Evolutionary conservation across 2,888 invertebrate species (phyloP).

Genomic region (Lepidochrysops patricia): DNA sequence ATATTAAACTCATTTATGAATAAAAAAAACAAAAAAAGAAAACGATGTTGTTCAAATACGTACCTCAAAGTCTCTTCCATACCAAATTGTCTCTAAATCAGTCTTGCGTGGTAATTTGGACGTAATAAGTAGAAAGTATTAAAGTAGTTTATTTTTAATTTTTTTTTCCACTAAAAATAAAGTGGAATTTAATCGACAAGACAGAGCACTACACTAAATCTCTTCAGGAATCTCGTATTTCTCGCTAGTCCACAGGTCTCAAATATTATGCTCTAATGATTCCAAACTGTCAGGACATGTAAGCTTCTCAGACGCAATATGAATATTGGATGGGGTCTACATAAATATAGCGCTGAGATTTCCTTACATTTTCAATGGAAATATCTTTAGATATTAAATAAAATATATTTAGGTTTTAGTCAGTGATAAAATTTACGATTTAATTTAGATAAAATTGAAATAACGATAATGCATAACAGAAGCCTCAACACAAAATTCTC

Average conservation of each 20-base stretch:
- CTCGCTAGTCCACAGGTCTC: conserved; percentile 31
- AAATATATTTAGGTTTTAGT: too few relatives aligned
- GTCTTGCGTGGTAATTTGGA: too few relatives aligned
- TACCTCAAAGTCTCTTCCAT: background rate
- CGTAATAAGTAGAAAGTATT: too few relatives aligned
- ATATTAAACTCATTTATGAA: background rate
- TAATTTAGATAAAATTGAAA: too few relatives aligned
- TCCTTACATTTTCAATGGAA: background rate
- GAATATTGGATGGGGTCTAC: conserved; percentile 2
- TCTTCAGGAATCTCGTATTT: conserved; percentile 21
- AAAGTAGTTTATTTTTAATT: too few relatives aligned
- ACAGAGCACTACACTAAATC: conserved; percentile 24
- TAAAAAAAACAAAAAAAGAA: background rate
- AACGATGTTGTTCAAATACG: background rate
- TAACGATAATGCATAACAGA: too few relatives aligned
- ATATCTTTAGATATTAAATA: background rate
- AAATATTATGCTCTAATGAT: conserved; percentile 28
- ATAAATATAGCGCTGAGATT: background rate
- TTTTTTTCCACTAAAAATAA: too few relatives aligned
- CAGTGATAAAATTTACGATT: too few relatives aligned
- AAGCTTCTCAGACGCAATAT: conserved; percentile 7
- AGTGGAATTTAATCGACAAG: too few relatives aligned
- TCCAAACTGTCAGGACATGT: conserved; percentile 14
- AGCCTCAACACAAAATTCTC: too few relatives aligned
- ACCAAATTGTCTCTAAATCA: too few relatives aligned